phyloP scores from a whole-genome alignment of 2,797 vertebrate genomes.

The Eulemur albifrons region DNA sequence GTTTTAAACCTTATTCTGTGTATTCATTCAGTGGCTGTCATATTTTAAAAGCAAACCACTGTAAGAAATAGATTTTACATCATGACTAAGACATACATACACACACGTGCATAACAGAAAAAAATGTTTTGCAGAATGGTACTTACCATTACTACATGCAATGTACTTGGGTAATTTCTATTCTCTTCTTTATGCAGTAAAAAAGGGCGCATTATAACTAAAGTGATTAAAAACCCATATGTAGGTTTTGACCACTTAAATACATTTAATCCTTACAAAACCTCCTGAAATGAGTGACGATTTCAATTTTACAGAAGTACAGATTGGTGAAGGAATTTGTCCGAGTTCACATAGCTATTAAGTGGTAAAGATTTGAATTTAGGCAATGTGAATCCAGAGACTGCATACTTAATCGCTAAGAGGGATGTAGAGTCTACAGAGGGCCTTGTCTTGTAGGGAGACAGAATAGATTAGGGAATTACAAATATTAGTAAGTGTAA shows the following conservation, averaged over 20 bases:
- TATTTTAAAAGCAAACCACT: background rate
- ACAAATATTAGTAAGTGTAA: slow-evolving; percentile 1
- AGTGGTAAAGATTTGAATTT: slow-evolving; percentile 36
- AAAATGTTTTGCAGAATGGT: background rate
- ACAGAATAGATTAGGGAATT: background rate
- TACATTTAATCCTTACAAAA: background rate
- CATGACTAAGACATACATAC: background rate
- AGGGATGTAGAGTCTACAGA: background rate
- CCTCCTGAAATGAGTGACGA: background rate
- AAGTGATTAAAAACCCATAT: background rate
- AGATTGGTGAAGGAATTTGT: background rate
- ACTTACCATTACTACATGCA: background rate
- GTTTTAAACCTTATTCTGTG: background rate
- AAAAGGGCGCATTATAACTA: background rate
- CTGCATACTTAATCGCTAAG: background rate
- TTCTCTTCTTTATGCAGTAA: background rate
- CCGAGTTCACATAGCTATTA: background rate
- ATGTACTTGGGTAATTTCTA: background rate
- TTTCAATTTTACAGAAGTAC: slow-evolving; percentile 10
- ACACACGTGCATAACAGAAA: background rate
- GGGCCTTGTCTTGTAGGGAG: background rate
- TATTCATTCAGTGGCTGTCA: background rate
- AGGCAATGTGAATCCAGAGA: background rate
- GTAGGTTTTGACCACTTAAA: slow-evolving; percentile 5
- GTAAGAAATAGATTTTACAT: background rate